A percentile compares a stretch with the other conserved stretches of the same genome.
Conservation (phyloP, 1,140 invertebrate species). For the Caenorhabditis brenneri region DNA sequence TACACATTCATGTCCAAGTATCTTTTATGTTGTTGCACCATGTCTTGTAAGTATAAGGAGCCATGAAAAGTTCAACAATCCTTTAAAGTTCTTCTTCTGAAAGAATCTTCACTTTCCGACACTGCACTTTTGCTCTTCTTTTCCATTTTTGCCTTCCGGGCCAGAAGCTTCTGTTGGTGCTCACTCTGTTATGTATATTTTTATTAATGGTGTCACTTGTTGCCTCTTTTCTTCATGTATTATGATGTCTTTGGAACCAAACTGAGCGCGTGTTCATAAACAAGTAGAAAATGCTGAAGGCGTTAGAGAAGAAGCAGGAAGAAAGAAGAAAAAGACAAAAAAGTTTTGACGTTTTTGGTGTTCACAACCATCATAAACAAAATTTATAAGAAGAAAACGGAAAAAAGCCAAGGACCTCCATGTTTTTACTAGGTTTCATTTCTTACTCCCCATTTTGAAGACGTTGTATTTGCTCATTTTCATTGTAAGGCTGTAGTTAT, state of each 20-base stretch:
- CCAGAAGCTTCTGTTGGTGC: not conserved
- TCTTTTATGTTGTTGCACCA: not conserved
- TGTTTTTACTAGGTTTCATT: too few species aligned
- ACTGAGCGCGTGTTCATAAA: slow-evolving; percentile 6
- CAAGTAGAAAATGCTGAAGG: slow-evolving; percentile 3
- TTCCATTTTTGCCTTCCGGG: not conserved
- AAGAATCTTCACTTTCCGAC: too few species aligned
- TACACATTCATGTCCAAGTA: slow-evolving; percentile 20
- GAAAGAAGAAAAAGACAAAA: not conserved
- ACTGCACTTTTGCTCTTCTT: not conserved
- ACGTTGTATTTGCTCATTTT: too few species aligned
- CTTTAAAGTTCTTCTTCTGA: not conserved
- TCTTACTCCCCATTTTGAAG: too few species aligned
- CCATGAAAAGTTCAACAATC: not conserved
- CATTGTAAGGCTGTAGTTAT: too few species aligned
- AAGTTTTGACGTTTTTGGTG: slow-evolving; percentile 1
- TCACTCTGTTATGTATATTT: slow-evolving; percentile 36
- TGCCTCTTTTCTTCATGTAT: not conserved
- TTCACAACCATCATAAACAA: not conserved
- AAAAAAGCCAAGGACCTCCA: too few species aligned
- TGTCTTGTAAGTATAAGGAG: not conserved
- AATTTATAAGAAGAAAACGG: not conserved
- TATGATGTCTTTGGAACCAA: slow-evolving; percentile 3
- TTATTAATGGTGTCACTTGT: slow-evolving; percentile 33
- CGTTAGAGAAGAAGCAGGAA: not conserved